phyloP scores from a whole-genome alignment of 2,888 invertebrate species.

The Orthosia gracilis region DNA sequence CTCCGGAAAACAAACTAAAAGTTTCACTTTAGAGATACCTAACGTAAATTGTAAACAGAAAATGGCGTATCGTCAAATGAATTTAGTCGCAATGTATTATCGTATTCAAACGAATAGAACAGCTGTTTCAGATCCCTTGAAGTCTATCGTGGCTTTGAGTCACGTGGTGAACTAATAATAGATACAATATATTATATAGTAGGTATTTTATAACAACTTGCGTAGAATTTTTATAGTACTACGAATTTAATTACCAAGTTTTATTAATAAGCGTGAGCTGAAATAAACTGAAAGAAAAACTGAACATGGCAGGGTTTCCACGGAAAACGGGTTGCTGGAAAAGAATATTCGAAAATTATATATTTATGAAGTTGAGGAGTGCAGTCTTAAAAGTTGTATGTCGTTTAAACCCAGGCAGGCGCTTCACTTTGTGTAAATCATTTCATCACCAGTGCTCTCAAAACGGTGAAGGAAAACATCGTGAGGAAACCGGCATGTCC shows the following conservation, averaged over 20 bases:
- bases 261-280: slow-evolving; percentile 16
- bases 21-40: neutral
- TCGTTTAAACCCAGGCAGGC: too few relatives aligned
- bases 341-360: neutral
- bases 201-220: slow-evolving; percentile 16
- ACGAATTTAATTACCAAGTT: slow-evolving; percentile 14
- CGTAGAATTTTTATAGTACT: slow-evolving; percentile 40
- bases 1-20: neutral
- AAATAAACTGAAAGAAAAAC: slow-evolving; percentile 2
- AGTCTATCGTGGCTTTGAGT: slow-evolving; percentile 15
- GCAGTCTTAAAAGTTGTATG: too few relatives aligned
- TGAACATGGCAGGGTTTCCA: neutral
- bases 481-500: too few relatives aligned
- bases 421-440: too few relatives aligned
- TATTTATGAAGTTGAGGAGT: neutral
- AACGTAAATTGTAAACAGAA: neutral
- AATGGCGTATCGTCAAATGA: neutral
- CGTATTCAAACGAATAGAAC: slow-evolving; percentile 7
- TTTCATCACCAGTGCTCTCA: too few relatives aligned
- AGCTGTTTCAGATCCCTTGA: slow-evolving; percentile 17
- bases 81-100: neutral
- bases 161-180: slow-evolving; percentile 33
- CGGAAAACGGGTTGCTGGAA: neutral
- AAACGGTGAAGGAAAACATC: too few relatives aligned
- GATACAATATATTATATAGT: slow-evolving; percentile 6